Evolutionary conservation across 2,888 invertebrate species (phyloP).

Genomic region (Limulus polyphemus): DNA sequence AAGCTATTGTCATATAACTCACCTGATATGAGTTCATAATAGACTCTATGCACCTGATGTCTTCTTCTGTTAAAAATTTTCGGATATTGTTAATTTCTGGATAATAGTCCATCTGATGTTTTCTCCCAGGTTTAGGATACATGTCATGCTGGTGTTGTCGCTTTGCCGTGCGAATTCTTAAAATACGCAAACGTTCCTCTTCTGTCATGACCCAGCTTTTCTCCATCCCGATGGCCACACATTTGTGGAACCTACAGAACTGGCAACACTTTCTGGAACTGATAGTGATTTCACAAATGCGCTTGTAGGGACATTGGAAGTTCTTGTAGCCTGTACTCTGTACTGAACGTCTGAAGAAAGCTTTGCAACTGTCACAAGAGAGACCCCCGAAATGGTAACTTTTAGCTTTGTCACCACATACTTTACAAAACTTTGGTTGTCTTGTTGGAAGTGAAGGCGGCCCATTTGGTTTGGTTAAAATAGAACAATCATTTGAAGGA

Average conservation of each 20-base stretch:
- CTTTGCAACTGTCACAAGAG: slow-evolving; percentile 37
- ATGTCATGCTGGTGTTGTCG: slow-evolving; percentile 22
- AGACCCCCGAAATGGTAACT: slow-evolving; percentile 38
- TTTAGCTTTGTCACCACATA: slow-evolving; percentile 37
- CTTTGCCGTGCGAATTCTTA: slow-evolving; percentile 29
- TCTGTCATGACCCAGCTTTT: slow-evolving; percentile 38
- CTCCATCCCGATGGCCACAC: slow-evolving; percentile 37
- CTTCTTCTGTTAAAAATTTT: slow-evolving; percentile 15
- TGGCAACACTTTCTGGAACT: slow-evolving; percentile 36
- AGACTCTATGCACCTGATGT: slow-evolving; percentile 27
- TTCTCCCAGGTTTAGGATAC: background rate
- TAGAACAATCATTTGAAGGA: slow-evolving; percentile 23
- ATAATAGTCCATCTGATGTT: slow-evolving; percentile 11
- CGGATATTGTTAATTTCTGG: slow-evolving; percentile 17
- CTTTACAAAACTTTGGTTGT: slow-evolving; percentile 32
- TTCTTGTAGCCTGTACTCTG: slow-evolving; percentile 34
- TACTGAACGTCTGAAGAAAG: slow-evolving; percentile 38
- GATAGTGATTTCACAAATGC: slow-evolving; percentile 33
- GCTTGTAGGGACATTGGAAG: slow-evolving; percentile 34
- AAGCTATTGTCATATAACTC: slow-evolving; percentile 30
- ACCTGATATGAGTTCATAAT: slow-evolving; percentile 30
- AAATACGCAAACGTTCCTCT: slow-evolving; percentile 32
- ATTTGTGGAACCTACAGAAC: slow-evolving; percentile 36
- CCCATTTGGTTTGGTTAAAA: background rate
- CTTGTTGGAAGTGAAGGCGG: slow-evolving; percentile 6